A percentile compares a stretch with the other conserved stretches of the same genome.
Conservation (phyloP, 2,113 vertebrate species). For the Seriola quinqueradiata region DNA sequence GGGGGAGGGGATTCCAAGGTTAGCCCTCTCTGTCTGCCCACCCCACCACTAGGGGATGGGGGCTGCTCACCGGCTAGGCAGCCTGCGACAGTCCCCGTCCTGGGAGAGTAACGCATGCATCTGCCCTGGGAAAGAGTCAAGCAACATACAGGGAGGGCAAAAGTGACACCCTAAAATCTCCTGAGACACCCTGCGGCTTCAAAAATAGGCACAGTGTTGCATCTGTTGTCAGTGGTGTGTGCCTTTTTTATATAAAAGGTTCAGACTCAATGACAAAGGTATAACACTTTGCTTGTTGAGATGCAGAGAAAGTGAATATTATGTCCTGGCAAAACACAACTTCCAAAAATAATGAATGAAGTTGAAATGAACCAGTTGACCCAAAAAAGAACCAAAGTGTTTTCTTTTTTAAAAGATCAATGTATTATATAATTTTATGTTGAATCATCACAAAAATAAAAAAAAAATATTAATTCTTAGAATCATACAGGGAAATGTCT, state of each 20-base stretch:
- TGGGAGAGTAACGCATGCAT: slow-evolving; percentile 92
- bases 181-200: slow-evolving; percentile 16
- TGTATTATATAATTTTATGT: neutral
- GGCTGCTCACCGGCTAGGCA: slow-evolving; percentile 88
- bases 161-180: slow-evolving; percentile 30
- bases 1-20: slow-evolving; percentile 99
- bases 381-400: neutral
- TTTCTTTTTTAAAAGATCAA: slow-evolving; percentile 10
- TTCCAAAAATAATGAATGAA: neutral
- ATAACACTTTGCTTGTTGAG: slow-evolving; percentile 38
- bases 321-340: neutral
- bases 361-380: too few species aligned
- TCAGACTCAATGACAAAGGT: slow-evolving; percentile 48
- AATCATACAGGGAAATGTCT: slow-evolving; percentile 17
- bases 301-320: neutral
- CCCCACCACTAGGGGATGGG: slow-evolving; percentile 75
- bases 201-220: slow-evolving; percentile 50
- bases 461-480: neutral
- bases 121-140: slow-evolving; percentile 86
- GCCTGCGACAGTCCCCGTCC: slow-evolving; percentile 71
- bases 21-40: slow-evolving; percentile 98
- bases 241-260: slow-evolving; percentile 53
- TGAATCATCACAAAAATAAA: neutral
- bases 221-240: slow-evolving; percentile 50
- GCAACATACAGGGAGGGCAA: slow-evolving; percentile 19